phyloP scores from a whole-genome alignment of 1,140 invertebrate genomes.

The Lysiphlebus fabarum region DNA sequence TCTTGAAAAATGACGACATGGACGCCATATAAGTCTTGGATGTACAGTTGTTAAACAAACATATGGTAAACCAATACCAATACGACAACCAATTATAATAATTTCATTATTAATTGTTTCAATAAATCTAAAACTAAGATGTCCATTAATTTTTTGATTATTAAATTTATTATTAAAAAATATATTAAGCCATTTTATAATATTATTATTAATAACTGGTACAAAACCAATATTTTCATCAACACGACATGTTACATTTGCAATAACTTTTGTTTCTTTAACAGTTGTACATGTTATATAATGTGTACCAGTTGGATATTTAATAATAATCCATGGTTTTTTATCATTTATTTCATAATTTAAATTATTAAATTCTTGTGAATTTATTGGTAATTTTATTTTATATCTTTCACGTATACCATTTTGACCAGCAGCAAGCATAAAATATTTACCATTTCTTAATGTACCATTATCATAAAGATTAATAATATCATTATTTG shows the following conservation, averaged over 20 bases:
- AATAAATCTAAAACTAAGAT: conserved; percentile 72
- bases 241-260: conserved; percentile 74
- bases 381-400: conserved; percentile 62
- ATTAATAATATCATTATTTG: conserved; percentile 62
- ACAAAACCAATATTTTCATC: conserved; percentile 67
- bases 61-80: conserved; percentile 74
- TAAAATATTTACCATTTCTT: conserved; percentile 64
- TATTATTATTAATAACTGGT: conserved; percentile 65
- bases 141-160: conserved; percentile 65
- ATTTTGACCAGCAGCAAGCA: conserved; percentile 68
- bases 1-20: conserved; percentile 61
- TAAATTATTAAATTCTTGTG: conserved; percentile 56
- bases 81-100: conserved; percentile 64
- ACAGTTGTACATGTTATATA: conserved; percentile 77
- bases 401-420: conserved; percentile 68
- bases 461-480: conserved; percentile 68
- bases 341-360: conserved; percentile 61
- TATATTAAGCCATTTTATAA: conserved; percentile 67
- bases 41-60: conserved; percentile 70
- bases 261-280: conserved; percentile 69
- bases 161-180: conserved; percentile 64
- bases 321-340: conserved; percentile 73
- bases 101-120: conserved; percentile 52
- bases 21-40: conserved; percentile 62
- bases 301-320: conserved; percentile 69